A percentile compares a stretch with the other conserved stretches of the same genome.
These are phyloP conservation scores for Hymenopus coronatus DNA, from an alignment of 2,888 invertebrate genomes.

Conservation along the genomic window DNA sequence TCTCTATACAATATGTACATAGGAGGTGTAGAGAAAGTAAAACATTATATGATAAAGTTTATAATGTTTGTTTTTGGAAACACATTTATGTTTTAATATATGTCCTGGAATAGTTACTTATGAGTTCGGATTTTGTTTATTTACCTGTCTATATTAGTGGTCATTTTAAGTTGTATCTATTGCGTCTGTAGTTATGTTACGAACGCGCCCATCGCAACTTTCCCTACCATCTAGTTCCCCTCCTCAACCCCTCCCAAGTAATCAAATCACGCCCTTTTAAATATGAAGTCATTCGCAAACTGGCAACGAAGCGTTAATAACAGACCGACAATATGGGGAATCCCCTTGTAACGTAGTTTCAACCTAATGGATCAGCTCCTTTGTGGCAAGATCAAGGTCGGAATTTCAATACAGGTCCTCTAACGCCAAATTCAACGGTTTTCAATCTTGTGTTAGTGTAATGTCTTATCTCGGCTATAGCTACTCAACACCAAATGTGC, in stretches of 20 bases:
- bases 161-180: no score
- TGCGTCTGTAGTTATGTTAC: not conserved
- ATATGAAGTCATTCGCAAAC: conserved; percentile 23
- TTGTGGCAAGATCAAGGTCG: not conserved
- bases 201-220: not conserved
- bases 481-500: no score
- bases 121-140: no score
- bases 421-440: not conserved
- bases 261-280: conserved; percentile 28
- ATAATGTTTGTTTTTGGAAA: no score
- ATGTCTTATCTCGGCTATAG: no score
- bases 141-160: no score
- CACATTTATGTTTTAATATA: no score
- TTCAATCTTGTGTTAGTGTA: no score
- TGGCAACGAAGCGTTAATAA: conserved; percentile 24
- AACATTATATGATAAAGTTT: no score
- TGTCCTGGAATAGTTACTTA: no score
- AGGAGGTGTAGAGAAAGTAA: no score
- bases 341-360: not conserved
- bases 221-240: not conserved
- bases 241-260: conserved; percentile 23
- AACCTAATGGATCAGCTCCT: not conserved
- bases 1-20: no score
- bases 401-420: not conserved
- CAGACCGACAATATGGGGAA: conserved; percentile 29